Base-by-base conservation (phyloP, 2,113 vertebrate genomes). In the Eolophus roseicapilla region DNA sequence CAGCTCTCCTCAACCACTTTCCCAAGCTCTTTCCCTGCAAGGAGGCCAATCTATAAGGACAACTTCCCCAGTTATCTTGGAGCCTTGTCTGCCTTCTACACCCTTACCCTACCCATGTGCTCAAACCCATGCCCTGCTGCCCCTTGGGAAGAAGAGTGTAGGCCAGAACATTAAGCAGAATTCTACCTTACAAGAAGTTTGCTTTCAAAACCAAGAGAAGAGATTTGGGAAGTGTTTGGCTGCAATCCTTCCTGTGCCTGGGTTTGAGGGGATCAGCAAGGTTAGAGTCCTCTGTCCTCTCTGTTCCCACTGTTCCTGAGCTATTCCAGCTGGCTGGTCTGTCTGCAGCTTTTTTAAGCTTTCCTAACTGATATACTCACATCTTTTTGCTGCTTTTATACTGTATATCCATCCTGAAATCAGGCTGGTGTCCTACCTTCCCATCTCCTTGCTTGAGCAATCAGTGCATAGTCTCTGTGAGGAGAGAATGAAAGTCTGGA, bases 71-170 rank as follows among this genome's bases (percentile, higher is more conserved):
- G 1, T 27, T 21, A 23, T 24, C 41, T 49, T 3, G 0, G 21
- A 68, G 29, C 33, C 76, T 57, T 11, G 1, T 53, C 68, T 86
- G 29, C 43, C 31, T 52, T 88, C 71, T 71, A 33, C 44, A 35
- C 21, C 0, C 0, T 49, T 74, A 8, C 16, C 67, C 21, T 11
- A 2, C 1, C 0, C 3, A 1, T 10, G n/a, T 50, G 28, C 68
- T 62, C 62, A 73, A 62, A 52, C 9, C 10, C 5, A 1, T 10
- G 10, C 13, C 23, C 31, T 79, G 25, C 28, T 0, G 0, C 28
- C 20, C 41, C 7, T 4, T 0, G 1, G n/a, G 33, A 81, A 27
- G 60, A 69, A 86, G 85, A 44, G 1, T 11, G 13, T 53, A 80
- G 81, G 71, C 39, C 41, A 70, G 43, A 86, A 70, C 8, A 43